Evolutionary conservation across 2,113 vertebrate genomes (phyloP).

Genomic region (Heterotilapia buettikoferi): DNA sequence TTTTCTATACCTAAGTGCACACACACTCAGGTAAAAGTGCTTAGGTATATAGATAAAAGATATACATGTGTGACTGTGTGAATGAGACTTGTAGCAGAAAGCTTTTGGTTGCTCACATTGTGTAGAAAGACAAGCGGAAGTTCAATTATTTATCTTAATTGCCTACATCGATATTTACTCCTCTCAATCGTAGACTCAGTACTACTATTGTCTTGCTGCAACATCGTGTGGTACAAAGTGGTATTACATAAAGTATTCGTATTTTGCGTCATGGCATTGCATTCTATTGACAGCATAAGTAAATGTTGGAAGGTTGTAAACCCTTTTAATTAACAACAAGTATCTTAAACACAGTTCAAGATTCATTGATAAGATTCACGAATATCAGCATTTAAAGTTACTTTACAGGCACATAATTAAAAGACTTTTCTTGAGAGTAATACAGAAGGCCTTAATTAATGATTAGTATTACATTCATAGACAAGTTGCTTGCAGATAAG

Average conservation of each 20-base stretch:
- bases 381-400: neutral
- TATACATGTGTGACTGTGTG: neutral
- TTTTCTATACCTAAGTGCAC: neutral
- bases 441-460: neutral
- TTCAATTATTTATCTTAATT: neutral
- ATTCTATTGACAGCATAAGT: neutral
- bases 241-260: neutral
- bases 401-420: neutral
- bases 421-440: neutral
- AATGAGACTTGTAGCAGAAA: neutral
- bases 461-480: neutral
- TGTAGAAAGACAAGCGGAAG: neutral
- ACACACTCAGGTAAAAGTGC: neutral
- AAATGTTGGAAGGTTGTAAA: neutral
- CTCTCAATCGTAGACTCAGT: neutral
- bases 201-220: neutral
- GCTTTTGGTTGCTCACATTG: neutral
- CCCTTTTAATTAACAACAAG: neutral
- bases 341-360: neutral
- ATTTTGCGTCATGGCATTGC: neutral
- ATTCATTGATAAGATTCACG: neutral
- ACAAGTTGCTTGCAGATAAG: neutral
- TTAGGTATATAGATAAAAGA: neutral
- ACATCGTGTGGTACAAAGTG: neutral
- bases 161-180: neutral